Percentiles rank a stretch among this genome's conserved stretches.
These are phyloP conservation scores for Patella vulgata DNA, from an alignment of 1,140 invertebrate species.

Conservation along the genomic window DNA sequence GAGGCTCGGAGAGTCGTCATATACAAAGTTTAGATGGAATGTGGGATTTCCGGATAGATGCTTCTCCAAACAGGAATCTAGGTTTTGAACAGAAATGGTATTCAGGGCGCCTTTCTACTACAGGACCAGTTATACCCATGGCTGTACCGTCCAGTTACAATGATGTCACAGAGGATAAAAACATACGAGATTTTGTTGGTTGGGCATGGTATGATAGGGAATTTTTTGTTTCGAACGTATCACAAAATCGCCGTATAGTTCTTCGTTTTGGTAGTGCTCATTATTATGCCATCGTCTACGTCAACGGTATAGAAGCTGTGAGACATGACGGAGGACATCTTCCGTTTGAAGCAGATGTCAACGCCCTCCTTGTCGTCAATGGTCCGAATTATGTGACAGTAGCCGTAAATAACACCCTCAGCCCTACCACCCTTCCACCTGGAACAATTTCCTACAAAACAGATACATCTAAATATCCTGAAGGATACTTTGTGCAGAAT, in stretches of 20 bases:
- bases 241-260: conserved; percentile 80
- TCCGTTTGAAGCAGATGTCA: conserved; percentile 92
- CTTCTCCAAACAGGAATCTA: conserved; percentile 75
- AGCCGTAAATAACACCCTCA: conserved; percentile 92
- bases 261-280: conserved; percentile 87
- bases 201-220: conserved; percentile 72
- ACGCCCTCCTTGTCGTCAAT: conserved; percentile 74
- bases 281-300: conserved; percentile 86
- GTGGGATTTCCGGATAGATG: conserved; percentile 83
- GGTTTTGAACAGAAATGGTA: conserved; percentile 82
- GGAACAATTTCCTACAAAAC: conserved; percentile 55
- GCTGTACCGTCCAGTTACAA: conserved; percentile 98
- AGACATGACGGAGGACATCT: conserved; percentile 94
- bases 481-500: conserved; percentile 76
- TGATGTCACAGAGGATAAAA: conserved; percentile 85
- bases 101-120: conserved; percentile 23
- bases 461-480: conserved; percentile 70
- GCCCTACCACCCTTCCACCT: conserved; percentile 68
- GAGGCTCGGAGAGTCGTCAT: conserved; percentile 82
- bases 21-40: conserved; percentile 82
- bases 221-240: conserved; percentile 74
- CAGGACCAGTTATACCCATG: conserved; percentile 75
- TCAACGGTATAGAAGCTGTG: conserved; percentile 83
- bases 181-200: conserved; percentile 88
- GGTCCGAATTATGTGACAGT: conserved; percentile 85